These are phyloP conservation scores for Brachionus sp. DNA, from an alignment of 1,140 invertebrate species.

Conservation along the genomic window DNA sequence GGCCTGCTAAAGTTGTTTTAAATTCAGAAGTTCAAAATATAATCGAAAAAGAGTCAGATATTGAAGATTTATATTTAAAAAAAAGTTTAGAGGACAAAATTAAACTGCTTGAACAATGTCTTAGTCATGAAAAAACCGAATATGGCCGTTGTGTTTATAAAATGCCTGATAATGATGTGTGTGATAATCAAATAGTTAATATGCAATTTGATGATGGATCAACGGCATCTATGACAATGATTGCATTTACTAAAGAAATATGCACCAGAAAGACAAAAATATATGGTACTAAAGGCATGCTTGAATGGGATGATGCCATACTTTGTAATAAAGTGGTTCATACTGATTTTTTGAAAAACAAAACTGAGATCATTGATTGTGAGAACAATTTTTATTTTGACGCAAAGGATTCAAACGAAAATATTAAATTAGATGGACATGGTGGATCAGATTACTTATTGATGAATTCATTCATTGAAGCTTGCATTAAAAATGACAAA, in stretches of 20 bases:
- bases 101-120: constrained; percentile 54
- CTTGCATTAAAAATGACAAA: constrained; percentile 49
- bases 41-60: background rate
- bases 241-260: constrained; percentile 60
- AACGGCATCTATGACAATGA: constrained; percentile 59
- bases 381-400: background rate
- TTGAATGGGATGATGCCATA: constrained; percentile 49
- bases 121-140: constrained; percentile 52
- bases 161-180: constrained; percentile 60
- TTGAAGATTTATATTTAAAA: constrained; percentile 52
- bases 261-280: constrained; percentile 53
- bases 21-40: constrained; percentile 36
- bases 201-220: constrained; percentile 60
- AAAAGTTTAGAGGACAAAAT: constrained; percentile 51
- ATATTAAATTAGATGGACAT: constrained; percentile 51
- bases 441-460: constrained; percentile 57
- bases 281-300: constrained; percentile 49
- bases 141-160: constrained; percentile 61
- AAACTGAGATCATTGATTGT: constrained; percentile 47
- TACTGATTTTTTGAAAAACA: constrained; percentile 50
- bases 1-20: constrained; percentile 46
- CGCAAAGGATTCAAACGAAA: background rate
- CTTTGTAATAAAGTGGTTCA: constrained; percentile 47
- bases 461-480: constrained; percentile 57
- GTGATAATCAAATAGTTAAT: constrained; percentile 61